Conservation (phyloP, 2,797 vertebrate genomes). For the Intellagama lesueurii region DNA sequence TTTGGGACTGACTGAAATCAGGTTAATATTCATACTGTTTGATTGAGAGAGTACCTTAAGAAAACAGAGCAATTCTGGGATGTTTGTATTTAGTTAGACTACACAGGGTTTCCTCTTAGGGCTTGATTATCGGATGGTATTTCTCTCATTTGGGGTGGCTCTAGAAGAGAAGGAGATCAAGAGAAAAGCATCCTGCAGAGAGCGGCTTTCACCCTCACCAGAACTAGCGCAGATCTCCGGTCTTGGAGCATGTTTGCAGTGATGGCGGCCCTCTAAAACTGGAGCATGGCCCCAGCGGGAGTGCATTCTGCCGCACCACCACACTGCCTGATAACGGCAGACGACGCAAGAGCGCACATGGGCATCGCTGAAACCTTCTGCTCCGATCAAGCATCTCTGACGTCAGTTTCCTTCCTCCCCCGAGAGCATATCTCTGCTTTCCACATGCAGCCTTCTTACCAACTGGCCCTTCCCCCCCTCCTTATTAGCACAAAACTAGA, state of each 20-base stretch:
- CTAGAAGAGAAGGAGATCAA: too few relatives aligned
- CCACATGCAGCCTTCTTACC: background rate
- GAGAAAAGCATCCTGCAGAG: too few relatives aligned
- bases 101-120: too few relatives aligned
- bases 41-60: too few relatives aligned
- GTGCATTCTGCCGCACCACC: background rate
- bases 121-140: too few relatives aligned
- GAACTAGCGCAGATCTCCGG: too few relatives aligned
- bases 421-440: constrained; percentile 6
- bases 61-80: too few relatives aligned
- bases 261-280: background rate
- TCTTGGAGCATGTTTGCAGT: background rate
- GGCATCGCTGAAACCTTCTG: background rate
- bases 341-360: background rate
- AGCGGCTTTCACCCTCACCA: too few relatives aligned
- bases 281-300: background rate
- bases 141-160: too few relatives aligned
- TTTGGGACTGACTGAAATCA: too few relatives aligned
- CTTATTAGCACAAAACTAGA: background rate
- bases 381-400: constrained; percentile 13
- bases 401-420: constrained; percentile 38
- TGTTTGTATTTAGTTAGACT: too few relatives aligned
- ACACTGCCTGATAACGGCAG: background rate
- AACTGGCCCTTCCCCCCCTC: background rate
- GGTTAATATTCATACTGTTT: too few relatives aligned